Evolutionary conservation across 1,140 invertebrate species (phyloP).

Genomic region (Drosophila gunungcola): DNA sequence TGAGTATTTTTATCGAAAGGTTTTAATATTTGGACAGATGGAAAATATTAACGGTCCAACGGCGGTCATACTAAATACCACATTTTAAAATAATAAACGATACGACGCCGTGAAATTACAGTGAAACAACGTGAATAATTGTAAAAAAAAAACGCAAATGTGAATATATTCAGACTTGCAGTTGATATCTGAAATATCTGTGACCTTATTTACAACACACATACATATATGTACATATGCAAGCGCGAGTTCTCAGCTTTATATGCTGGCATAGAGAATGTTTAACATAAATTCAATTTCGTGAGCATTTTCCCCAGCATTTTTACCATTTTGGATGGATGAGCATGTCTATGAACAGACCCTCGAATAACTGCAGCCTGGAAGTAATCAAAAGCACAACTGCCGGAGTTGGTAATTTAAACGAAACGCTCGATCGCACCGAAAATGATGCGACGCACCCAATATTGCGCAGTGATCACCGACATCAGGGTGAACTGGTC

Average conservation of each 20-base stretch:
- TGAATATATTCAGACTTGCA: neutral
- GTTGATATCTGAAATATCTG: neutral
- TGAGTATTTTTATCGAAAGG: neutral
- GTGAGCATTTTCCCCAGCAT: constrained; percentile 2
- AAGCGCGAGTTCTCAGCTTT: neutral
- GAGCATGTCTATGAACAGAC: constrained; percentile 29
- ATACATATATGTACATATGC: no score
- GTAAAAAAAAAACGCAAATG: neutral
- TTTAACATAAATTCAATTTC: constrained; percentile 9
- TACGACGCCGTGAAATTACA: constrained; percentile 28
- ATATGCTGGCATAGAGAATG: constrained; percentile 2
- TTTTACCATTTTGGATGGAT: constrained; percentile 10
- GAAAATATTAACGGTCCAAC: no score
- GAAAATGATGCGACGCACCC: constrained; percentile 76
- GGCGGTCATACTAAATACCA: constrained; percentile 14
- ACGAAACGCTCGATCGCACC: constrained; percentile 26
- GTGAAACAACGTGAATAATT: constrained; percentile 19
- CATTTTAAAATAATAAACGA: constrained; percentile 40
- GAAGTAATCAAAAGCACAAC: neutral
- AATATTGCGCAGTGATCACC: constrained; percentile 60
- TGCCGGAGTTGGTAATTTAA: neutral
- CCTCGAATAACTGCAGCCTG: neutral
- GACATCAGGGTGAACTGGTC: constrained; percentile 35
- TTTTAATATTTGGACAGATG: neutral
- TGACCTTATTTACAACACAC: neutral